These are phyloP conservation scores for Atta texana DNA, from an alignment of 1,140 invertebrate genomes.

Conservation along the genomic window DNA sequence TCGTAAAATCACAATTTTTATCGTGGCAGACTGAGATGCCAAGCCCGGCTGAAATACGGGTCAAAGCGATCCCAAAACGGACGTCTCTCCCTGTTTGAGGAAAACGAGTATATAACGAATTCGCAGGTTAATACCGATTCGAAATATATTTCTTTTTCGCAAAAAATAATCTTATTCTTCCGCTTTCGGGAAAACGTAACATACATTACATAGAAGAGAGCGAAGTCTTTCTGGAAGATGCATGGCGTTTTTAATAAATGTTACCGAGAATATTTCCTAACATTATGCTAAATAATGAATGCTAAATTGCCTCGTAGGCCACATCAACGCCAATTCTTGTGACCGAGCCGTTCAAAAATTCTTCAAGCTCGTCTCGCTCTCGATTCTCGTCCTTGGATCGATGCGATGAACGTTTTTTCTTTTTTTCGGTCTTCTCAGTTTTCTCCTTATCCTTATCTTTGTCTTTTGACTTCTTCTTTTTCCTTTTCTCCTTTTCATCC, in stretches of 20 bases:
- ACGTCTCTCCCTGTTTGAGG: not conserved
- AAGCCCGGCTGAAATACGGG: not conserved
- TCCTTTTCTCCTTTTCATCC: conserved; percentile 87
- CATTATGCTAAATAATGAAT: not conserved
- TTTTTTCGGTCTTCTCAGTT: conserved; percentile 81
- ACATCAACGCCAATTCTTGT: conserved; percentile 83
- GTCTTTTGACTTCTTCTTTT: conserved; percentile 85
- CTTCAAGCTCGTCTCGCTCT: conserved; percentile 88
- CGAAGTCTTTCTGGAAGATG: conserved; percentile 26
- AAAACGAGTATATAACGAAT: conserved; percentile 10
- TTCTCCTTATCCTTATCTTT: conserved; percentile 85
- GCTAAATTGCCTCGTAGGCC: conserved; percentile 88
- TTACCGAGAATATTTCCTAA: conserved; percentile 1
- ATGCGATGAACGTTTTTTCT: conserved; percentile 83
- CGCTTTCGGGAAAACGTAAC: not conserved
- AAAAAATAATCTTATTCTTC: conserved; percentile 22
- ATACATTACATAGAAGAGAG: conserved; percentile 29
- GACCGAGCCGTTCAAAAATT: conserved; percentile 88
- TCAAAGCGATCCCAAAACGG: not conserved
- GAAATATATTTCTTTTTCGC: not conserved
- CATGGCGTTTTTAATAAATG: not conserved
- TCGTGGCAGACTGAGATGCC: not conserved
- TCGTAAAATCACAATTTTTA: conserved; percentile 17
- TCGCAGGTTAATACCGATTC: conserved; percentile 21
- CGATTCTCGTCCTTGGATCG: conserved; percentile 83